Evolutionary conservation across 2,113 vertebrate species (phyloP).

Genomic region (Rostratula benghalensis): DNA sequence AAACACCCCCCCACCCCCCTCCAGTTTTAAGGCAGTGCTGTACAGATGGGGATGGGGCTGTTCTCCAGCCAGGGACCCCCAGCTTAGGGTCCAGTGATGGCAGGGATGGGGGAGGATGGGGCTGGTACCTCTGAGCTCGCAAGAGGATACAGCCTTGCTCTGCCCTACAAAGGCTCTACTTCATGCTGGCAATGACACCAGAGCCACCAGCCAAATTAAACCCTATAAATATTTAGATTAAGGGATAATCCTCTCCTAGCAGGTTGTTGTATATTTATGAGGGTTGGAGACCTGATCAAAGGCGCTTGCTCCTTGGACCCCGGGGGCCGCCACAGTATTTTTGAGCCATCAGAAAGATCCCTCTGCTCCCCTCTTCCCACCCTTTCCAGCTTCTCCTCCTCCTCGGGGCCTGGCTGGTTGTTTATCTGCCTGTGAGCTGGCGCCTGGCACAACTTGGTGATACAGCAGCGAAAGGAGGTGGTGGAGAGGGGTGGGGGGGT

Average conservation of each 20-base stretch:
- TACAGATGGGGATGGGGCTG: neutral
- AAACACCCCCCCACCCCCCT: too few relatives aligned
- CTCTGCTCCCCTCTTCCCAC: neutral
- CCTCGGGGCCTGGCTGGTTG: rapidly evolving
- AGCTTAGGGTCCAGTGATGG: rapidly evolving
- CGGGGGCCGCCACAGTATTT: neutral
- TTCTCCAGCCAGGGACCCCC: too few relatives aligned
- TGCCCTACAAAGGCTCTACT: neutral
- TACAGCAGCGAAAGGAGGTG: neutral
- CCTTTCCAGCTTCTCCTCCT: neutral
- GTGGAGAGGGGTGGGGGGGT: neutral
- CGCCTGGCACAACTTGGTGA: neutral
- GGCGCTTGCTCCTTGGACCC: neutral
- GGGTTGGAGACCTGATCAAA: neutral
- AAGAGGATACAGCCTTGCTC: neutral
- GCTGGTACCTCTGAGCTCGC: rapidly evolving
- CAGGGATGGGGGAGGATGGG: neutral
- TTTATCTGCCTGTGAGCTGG: neutral
- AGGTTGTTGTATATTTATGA: neutral
- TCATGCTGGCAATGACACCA: neutral
- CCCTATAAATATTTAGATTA: neutral
- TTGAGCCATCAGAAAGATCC: neutral
- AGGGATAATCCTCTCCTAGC: neutral
- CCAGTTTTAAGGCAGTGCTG: neutral
- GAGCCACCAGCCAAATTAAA: conserved; percentile 4